Percentiles rank a stretch among this genome's conserved stretches.
These are phyloP conservation scores for Sebastes ruberrimus DNA, from an alignment of 2,797 vertebrate species.

Conservation along the genomic window DNA sequence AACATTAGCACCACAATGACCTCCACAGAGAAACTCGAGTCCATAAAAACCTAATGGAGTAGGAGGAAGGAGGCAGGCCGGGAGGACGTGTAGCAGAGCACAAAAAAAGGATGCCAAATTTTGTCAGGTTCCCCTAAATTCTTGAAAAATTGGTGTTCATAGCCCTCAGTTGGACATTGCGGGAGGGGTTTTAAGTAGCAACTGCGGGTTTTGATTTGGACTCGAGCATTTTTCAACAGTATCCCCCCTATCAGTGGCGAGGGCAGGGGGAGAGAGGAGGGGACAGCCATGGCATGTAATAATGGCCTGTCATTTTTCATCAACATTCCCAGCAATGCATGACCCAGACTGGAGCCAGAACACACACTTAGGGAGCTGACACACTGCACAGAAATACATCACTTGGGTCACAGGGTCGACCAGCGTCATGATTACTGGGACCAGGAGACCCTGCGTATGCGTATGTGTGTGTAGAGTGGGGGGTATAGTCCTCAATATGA, in stretches of 20 bases:
- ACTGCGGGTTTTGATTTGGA: constrained; percentile 20
- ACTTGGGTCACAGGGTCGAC: constrained; percentile 64
- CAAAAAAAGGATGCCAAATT: constrained; percentile 5
- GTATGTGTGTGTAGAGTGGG: constrained; percentile 10
- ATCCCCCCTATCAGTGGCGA: constrained; percentile 41
- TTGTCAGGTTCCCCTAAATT: constrained; percentile 7
- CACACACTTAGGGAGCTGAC: constrained; percentile 66
- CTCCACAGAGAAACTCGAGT: constrained; percentile 66
- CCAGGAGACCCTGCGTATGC: constrained; percentile 21
- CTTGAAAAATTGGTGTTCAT: neutral
- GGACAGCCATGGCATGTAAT: constrained; percentile 63
- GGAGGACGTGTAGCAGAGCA: constrained; percentile 20
- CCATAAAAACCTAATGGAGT: constrained; percentile 65
- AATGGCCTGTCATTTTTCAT: constrained; percentile 81
- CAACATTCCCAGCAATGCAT: constrained; percentile 75
- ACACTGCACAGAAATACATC: constrained; percentile 70
- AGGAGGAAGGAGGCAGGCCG: constrained; percentile 23
- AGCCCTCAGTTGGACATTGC: neutral
- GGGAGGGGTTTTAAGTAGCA: neutral
- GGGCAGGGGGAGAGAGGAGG: constrained; percentile 19
- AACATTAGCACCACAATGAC: constrained; percentile 75
- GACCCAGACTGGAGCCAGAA: constrained; percentile 77
- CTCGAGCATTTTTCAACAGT: constrained; percentile 36
- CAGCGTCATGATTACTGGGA: constrained; percentile 67
- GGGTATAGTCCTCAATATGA: constrained; percentile 15